Conservation (phyloP, 2,797 vertebrate species). For the Eulemur coronatus region DNA sequence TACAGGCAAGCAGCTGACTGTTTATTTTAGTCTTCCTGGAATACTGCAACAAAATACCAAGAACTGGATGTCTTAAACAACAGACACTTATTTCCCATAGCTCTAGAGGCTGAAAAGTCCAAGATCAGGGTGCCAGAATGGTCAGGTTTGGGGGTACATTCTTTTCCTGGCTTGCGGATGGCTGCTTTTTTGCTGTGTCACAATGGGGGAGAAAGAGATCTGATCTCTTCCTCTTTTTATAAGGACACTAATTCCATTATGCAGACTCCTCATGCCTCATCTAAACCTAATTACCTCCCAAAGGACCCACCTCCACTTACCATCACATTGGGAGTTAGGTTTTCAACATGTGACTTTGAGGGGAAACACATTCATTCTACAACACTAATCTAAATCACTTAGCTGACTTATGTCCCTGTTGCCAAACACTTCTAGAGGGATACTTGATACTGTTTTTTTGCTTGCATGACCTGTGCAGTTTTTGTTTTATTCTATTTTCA, state of each 20-base stretch:
- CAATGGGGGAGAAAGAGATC: background rate
- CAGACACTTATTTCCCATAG: background rate
- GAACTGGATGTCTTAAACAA: background rate
- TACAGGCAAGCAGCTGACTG: background rate
- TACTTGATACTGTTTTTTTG: background rate
- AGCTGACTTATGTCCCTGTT: background rate
- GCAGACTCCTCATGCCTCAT: background rate
- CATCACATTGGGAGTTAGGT: background rate
- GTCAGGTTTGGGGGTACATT: background rate
- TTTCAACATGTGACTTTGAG: background rate
- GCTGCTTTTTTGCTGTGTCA: background rate
- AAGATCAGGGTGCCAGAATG: background rate
- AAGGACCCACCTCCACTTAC: background rate
- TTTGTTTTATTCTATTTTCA: conserved; percentile 33
- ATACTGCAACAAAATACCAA: background rate
- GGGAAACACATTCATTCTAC: background rate
- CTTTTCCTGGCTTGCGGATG: background rate
- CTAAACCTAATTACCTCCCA: background rate
- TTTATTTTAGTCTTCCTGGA: background rate
- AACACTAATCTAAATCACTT: background rate
- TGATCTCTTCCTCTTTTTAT: background rate
- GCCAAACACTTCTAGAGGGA: background rate
- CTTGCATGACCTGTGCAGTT: background rate
- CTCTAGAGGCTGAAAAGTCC: background rate
- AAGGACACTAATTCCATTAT: background rate